Evolutionary conservation across 92 coral and sea anemone genomes (phyloP).

Genomic region (Porites divaricata): DNA sequence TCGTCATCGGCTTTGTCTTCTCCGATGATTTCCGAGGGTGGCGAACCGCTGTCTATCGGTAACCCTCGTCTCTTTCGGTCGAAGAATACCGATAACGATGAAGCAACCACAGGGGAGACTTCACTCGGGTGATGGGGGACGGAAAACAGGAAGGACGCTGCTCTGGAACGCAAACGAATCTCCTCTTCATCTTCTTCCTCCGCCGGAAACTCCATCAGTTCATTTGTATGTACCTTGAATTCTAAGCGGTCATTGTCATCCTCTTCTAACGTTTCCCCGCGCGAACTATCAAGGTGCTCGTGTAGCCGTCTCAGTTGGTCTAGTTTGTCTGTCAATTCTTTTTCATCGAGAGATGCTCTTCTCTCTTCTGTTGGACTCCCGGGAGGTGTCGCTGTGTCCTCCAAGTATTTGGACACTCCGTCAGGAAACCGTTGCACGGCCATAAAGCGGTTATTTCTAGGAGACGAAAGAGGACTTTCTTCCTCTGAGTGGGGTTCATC

Average conservation of each 20-base stretch:
- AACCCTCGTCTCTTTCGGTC: slow-evolving; percentile 69
- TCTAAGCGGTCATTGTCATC: slow-evolving; percentile 73
- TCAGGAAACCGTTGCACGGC: slow-evolving; percentile 80
- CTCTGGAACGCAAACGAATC: slow-evolving; percentile 67
- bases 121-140: slow-evolving; percentile 88
- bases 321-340: slow-evolving; percentile 71
- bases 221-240: slow-evolving; percentile 52
- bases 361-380: slow-evolving; percentile 84
- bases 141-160: slow-evolving; percentile 78
- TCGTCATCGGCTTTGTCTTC: slow-evolving; percentile 68
- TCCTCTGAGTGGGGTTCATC: slow-evolving; percentile 38
- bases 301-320: slow-evolving; percentile 68
- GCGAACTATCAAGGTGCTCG: slow-evolving; percentile 64
- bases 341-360: slow-evolving; percentile 60
- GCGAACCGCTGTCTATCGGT: slow-evolving; percentile 61
- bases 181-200: slow-evolving; percentile 71
- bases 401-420: slow-evolving; percentile 63
- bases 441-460: slow-evolving; percentile 51
- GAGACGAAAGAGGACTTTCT: slow-evolving; percentile 22
- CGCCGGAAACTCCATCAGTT: slow-evolving; percentile 62
- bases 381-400: slow-evolving; percentile 65
- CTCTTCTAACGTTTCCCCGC: slow-evolving; percentile 38
- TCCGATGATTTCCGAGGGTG: slow-evolving; percentile 77
- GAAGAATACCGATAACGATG: slow-evolving; percentile 68
- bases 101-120: slow-evolving; percentile 70